A percentile compares a stretch with the other conserved stretches of the same genome.
These are phyloP conservation scores for Gambusia yucatana DNA, from an alignment of 2,797 vertebrate genomes.

Conservation along the genomic window DNA sequence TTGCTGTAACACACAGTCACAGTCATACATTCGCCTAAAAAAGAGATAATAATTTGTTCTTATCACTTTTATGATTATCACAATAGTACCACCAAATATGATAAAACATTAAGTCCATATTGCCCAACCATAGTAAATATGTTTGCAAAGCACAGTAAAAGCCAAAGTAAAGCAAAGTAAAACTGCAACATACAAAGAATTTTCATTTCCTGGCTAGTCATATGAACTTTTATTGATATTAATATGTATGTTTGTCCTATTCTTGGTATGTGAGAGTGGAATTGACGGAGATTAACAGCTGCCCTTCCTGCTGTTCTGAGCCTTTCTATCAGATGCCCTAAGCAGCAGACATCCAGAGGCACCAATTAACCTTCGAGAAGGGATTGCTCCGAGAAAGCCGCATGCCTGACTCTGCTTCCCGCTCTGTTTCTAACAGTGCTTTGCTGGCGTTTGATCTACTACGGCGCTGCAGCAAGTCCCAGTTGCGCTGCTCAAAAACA, in stretches of 20 bases:
- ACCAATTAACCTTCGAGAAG: slow-evolving; percentile 80
- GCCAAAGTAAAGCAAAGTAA: slow-evolving; percentile 11
- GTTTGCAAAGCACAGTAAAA: slow-evolving; percentile 4
- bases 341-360: slow-evolving; percentile 74
- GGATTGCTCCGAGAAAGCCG: slow-evolving; percentile 69
- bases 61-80: too few relatives aligned
- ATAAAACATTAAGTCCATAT: too few relatives aligned
- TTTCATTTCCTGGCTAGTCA: slow-evolving; percentile 16
- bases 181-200: slow-evolving; percentile 5
- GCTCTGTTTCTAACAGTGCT: slow-evolving; percentile 68
- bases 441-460: slow-evolving; percentile 56
- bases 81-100: too few relatives aligned
- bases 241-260: slow-evolving; percentile 50
- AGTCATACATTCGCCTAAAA: too few relatives aligned
- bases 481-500: slow-evolving; percentile 54
- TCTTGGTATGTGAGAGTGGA: slow-evolving; percentile 50
- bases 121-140: not conserved
- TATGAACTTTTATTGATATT: slow-evolving; percentile 19
- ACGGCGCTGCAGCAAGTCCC: slow-evolving; percentile 54
- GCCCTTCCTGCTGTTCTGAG: slow-evolving; percentile 59
- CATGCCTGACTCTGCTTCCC: slow-evolving; percentile 63
- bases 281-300: slow-evolving; percentile 70
- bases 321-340: slow-evolving; percentile 73
- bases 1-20: too few relatives aligned
- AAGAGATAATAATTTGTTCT: too few relatives aligned